phyloP scores from a whole-genome alignment of 2,113 vertebrate species.

The Coptodon rendalli region DNA sequence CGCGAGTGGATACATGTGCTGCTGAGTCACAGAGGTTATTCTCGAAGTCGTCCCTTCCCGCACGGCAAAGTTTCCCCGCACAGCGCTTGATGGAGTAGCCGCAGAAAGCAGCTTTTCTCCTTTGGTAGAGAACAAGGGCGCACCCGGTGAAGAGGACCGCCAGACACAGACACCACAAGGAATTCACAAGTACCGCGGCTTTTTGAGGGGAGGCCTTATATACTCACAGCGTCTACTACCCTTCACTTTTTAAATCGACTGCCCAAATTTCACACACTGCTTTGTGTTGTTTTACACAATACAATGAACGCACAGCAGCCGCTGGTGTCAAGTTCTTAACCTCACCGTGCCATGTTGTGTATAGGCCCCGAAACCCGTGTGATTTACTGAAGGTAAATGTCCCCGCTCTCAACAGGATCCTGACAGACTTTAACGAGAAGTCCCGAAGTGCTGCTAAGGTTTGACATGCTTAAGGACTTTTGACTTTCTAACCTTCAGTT shows the following conservation, averaged over 20 bases:
- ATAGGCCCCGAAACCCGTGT: constrained; percentile 22
- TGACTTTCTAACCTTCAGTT: not conserved
- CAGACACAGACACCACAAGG: constrained; percentile 34
- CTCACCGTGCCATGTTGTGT: constrained; percentile 49
- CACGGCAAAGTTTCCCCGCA: constrained; percentile 7
- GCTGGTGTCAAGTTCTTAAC: constrained; percentile 43
- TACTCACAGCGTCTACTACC: not conserved
- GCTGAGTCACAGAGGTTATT: constrained; percentile 33
- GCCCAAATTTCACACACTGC: not conserved
- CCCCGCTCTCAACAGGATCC: constrained; percentile 9
- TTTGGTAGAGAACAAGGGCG: constrained; percentile 55
- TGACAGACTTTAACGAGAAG: not conserved
- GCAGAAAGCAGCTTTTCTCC: constrained; percentile 44
- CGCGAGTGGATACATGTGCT: constrained; percentile 36
- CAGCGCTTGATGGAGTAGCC: constrained; percentile 43
- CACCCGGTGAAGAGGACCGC: constrained; percentile 59
- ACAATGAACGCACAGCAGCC: constrained; percentile 42
- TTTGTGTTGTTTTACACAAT: not conserved
- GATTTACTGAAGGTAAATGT: constrained; percentile 34
- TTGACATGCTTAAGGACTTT: constrained; percentile 33
- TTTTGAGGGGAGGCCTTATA: constrained; percentile 14
- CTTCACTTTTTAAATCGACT: not conserved
- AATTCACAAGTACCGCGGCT: constrained; percentile 37
- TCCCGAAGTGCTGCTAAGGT: not conserved
- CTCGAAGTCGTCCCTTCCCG: not conserved